Evolutionary conservation across 2,113 vertebrate genomes (phyloP).

Genomic region (Haemorhous mexicanus): DNA sequence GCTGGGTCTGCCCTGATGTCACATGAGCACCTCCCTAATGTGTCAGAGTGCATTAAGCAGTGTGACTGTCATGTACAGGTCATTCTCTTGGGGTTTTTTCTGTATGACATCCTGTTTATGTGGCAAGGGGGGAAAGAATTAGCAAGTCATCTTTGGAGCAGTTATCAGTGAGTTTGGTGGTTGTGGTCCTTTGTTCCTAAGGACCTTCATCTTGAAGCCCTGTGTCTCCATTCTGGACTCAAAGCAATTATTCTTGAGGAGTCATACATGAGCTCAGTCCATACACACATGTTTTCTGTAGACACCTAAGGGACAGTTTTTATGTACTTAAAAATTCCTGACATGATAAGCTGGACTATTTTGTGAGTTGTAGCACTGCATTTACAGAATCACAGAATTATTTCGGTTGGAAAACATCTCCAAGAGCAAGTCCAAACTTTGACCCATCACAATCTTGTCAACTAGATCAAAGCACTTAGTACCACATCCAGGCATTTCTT

Average conservation of each 20-base stretch:
- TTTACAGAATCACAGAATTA: neutral
- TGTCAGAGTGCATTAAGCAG: neutral
- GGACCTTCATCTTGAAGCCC: neutral
- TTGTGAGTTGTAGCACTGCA: neutral
- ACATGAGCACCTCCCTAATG: neutral
- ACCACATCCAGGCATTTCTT: neutral
- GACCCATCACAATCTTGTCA: neutral
- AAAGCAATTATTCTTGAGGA: neutral
- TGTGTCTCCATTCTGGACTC: neutral
- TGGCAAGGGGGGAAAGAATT: neutral
- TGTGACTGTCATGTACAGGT: neutral
- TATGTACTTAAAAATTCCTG: neutral
- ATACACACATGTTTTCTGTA: neutral
- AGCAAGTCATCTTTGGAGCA: neutral
- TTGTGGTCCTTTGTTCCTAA: neutral
- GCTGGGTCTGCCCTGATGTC: neutral
- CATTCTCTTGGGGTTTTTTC: neutral
- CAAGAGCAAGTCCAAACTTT: neutral
- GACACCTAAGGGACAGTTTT: neutral
- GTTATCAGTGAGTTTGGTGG: neutral
- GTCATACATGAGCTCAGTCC: neutral
- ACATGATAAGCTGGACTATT: neutral
- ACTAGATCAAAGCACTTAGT: neutral
- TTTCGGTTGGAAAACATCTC: neutral
- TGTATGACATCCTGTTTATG: neutral